Base-by-base conservation (phyloP, 2,113 vertebrate species). In the Propithecus coquereli region DNA sequence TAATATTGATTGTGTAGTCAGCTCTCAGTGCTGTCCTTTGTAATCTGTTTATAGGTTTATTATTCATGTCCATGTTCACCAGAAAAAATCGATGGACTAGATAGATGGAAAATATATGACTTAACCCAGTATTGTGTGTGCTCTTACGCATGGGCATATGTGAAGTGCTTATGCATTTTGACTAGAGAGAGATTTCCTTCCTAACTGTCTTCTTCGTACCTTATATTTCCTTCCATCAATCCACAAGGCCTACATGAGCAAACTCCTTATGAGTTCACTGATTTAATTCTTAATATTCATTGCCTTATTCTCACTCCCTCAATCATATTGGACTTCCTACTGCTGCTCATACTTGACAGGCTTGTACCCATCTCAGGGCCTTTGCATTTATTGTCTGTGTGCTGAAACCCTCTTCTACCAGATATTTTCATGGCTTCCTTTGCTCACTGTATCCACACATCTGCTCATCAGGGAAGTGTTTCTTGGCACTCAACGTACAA, bases 41-140 rank as follows among this genome's bases (percentile, higher is more conserved):
- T 71, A 80, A 90, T 92, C 76, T 87, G 85, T 87, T 96, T 95
- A 76, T 81, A 91, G 59, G 30, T 61, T 92, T 96, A 73, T 87
- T 45, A 34, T 14, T 81, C 32, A 95, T 71, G 71, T 66, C n/a
- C 52, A 4, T 91, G 66, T 95, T 96, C 54, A 73, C 47, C n/a
- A 84, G 65, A 77, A 90, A 88, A 43, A 90, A 94, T 95, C 85
- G 79, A 70, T 88, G 25, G 34, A 63, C 37, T 88, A 47, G 32
- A 61, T 37, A 85, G 54, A 82, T 85, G 47, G 71, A 90, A 96
- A 95, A 84, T 65, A 23, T 54, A 4, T 32, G 34, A 6, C 17
- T 70, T 23, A 88, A 37, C 9, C 47, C 17, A 68, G 7, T 47
- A 30, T 20, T 86, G 77, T 66, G 54, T 22, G 14, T 63, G 27